Evolutionary conservation across 2,888 invertebrate species (phyloP).

Genomic region (Eulithis prunata): DNA sequence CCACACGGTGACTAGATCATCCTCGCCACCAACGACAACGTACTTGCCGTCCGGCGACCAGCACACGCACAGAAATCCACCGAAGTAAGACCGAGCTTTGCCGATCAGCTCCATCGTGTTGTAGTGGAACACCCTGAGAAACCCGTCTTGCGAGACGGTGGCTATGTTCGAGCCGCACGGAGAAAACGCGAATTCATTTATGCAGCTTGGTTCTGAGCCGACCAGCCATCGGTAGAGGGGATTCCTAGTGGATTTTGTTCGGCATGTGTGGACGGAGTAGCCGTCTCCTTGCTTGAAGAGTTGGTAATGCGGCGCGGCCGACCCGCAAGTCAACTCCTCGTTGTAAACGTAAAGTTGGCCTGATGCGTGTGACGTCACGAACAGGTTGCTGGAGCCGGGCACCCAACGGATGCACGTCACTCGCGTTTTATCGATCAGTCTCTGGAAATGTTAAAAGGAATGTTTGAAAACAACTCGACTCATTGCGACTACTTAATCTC

Average conservation of each 20-base stretch:
- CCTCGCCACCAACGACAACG: conserved; percentile 98
- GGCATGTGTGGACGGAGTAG: conserved; percentile 97
- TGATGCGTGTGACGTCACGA: conserved; percentile 97
- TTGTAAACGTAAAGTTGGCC: conserved; percentile 99
- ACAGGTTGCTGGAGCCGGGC: conserved; percentile 96
- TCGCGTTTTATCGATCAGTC: conserved; percentile 95
- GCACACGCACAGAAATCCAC: conserved; percentile 97
- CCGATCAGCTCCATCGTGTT: conserved; percentile 98
- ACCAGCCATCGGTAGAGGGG: conserved; percentile 94
- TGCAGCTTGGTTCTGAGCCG: conserved; percentile 91
- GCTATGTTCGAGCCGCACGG: conserved; percentile 97
- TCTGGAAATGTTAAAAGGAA: conserved; percentile 69
- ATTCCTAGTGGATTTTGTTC: conserved; percentile 97
- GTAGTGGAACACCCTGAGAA: conserved; percentile 97
- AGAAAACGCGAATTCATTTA: conserved; percentile 99
- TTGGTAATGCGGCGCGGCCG: conserved; percentile 96
- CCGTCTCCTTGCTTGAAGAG: conserved; percentile 97
- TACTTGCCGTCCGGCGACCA: conserved; percentile 99
- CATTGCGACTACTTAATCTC: too few relatives aligned
- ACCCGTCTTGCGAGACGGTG: conserved; percentile 97
- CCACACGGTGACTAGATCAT: conserved; percentile 99
- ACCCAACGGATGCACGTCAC: conserved; percentile 99
- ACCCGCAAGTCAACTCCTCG: conserved; percentile 96
- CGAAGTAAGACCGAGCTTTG: conserved; percentile 97
- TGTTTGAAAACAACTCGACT: background rate